A percentile compares a stretch with the other conserved stretches of the same genome.
Evolutionary conservation across 2,113 vertebrate genomes (phyloP).

Genomic region (Oenanthe melanoleuca): DNA sequence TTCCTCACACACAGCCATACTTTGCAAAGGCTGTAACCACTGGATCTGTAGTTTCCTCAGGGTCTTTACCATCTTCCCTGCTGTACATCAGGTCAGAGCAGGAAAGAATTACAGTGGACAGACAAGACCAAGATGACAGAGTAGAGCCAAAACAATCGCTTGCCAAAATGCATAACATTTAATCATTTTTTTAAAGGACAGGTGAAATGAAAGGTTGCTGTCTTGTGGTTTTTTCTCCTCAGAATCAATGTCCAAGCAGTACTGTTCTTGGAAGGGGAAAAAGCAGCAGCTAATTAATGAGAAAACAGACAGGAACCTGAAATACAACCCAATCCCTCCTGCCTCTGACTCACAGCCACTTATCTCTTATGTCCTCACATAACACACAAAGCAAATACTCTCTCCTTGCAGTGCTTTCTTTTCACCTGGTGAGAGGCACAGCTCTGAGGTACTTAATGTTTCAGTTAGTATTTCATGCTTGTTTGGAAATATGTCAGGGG

Average conservation of each 20-base stretch:
- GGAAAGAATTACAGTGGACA: neutral
- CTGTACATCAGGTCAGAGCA: neutral
- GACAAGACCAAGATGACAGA: neutral
- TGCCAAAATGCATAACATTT: neutral
- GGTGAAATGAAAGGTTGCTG: neutral
- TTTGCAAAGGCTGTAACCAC: neutral
- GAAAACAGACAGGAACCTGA: neutral
- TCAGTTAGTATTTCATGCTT: neutral
- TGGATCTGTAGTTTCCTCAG: neutral
- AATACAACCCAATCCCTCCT: neutral
- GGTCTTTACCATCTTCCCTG: neutral
- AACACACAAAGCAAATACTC: neutral
- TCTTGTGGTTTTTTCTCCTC: neutral
- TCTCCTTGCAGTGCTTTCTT: neutral
- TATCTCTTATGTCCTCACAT: rapidly evolving
- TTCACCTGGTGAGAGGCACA: neutral
- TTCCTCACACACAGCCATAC: neutral
- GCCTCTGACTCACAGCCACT: neutral
- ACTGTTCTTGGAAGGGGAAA: neutral
- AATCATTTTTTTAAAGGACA: neutral
- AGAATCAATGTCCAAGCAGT: neutral
- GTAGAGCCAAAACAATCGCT: rapidly evolving
- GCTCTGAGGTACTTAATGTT: neutral
- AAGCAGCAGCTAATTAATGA: neutral
- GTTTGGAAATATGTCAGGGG: neutral